Base-by-base conservation (phyloP, 2,888 invertebrate species). In the Halictus quadricinctus region DNA sequence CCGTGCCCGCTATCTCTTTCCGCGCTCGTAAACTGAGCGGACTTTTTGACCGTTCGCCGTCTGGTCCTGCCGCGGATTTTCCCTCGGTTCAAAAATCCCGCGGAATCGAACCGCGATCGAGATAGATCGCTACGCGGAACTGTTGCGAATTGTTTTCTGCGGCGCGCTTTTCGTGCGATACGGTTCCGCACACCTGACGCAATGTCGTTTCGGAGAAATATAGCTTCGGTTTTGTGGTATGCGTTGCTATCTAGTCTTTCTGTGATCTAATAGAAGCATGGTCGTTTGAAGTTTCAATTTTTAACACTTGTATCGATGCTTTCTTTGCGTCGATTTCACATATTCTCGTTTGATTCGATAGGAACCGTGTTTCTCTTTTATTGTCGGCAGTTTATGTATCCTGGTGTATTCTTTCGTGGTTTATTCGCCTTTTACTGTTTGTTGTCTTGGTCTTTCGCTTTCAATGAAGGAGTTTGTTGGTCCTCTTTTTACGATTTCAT, bases 11-110 rank as follows among this genome's bases (percentile, higher is more conserved):
- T 72, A 66, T 64, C 76, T 72, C 29, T 10, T 7, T 72, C 48
- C n/a, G 72, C 5, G 81, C 83, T 79, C 83, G 84, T 82, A 75
- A 84, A 84, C 58, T 18, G 21, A 13, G 21, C 0, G 43, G 21
- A 3, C 29, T 70, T 79, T 50, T 41, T 29, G 29, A 10, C 41
- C 64, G 46, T 64, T 41, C 21, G 46, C 13, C 48, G 15, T 1
- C 29, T 8, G 12, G n/a, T 12, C 1, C n/a, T 36, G 21, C 54
- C 48, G 15, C 48, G 25, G 58, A 74, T 54, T 58, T 58, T 50
- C n/a, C 29, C 18, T 29, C 76, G 60, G 25, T 25, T 60, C 25
- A 66, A 66, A 66, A 66, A 29, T 66, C 66, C 66, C 29, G 29
- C 66, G 66, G 18, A 66, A 66, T 66, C 36, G 66, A 8, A 29